A percentile compares a stretch with the other conserved stretches of the same genome.
Evolutionary conservation across 2,888 invertebrate species (phyloP).

Genomic region (Troglohyphantes excavatus): DNA sequence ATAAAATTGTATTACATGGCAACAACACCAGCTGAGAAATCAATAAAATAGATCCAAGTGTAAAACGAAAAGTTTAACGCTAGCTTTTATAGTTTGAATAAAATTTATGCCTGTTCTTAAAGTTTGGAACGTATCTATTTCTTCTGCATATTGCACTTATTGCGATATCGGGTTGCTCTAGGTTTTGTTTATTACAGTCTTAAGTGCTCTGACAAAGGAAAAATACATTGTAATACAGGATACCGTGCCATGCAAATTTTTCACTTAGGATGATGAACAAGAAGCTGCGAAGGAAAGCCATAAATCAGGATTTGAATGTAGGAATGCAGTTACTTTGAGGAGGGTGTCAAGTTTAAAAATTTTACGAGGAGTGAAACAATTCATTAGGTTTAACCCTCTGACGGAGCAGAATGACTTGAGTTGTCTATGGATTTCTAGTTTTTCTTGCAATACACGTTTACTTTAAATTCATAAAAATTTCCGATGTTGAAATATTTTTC

Average conservation of each 20-base stretch:
- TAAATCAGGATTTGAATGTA: background rate
- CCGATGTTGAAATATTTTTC: no score
- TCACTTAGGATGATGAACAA: slow-evolving; percentile 33
- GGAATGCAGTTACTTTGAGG: no score
- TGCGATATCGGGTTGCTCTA: slow-evolving; percentile 14
- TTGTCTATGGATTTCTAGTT: no score
- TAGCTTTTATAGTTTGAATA: slow-evolving; percentile 54
- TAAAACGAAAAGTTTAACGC: slow-evolving; percentile 53
- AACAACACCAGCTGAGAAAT: background rate
- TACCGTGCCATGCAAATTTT: slow-evolving; percentile 41
- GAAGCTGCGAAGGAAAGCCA: slow-evolving; percentile 1
- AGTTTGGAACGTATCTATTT: slow-evolving; percentile 47
- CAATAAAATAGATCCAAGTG: slow-evolving; percentile 55
- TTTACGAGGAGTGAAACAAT: no score
- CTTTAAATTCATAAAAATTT: no score
- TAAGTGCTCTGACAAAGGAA: slow-evolving; percentile 8
- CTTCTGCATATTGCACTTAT: slow-evolving; percentile 15
- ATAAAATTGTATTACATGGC: slow-evolving; percentile 50
- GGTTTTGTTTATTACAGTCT: slow-evolving; percentile 35
- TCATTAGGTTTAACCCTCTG: no score
- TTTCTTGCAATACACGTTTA: no score
- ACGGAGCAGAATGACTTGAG: no score
- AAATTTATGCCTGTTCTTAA: slow-evolving; percentile 65
- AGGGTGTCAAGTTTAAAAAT: no score
- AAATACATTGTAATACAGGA: slow-evolving; percentile 18